A percentile compares a stretch with the other conserved stretches of the same genome.
phyloP scores from a whole-genome alignment of 1,140 invertebrate genomes.

The Calephelis nemesis region DNA sequence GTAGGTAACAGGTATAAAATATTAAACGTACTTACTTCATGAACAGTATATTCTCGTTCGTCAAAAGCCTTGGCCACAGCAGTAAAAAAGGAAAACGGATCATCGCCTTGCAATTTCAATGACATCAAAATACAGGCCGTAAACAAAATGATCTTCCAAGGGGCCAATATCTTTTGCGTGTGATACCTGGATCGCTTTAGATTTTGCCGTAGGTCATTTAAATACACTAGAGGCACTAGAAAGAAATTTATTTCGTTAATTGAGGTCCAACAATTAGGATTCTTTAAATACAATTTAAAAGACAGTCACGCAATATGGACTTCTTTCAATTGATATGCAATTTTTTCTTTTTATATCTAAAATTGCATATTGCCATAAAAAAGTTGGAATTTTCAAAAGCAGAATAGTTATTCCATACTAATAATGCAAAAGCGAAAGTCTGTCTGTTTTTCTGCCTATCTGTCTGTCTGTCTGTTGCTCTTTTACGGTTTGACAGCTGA shows the following conservation, averaged over 20 bases:
- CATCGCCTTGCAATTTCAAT: slow-evolving; percentile 84
- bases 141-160: slow-evolving; percentile 93
- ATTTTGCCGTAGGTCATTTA: slow-evolving; percentile 81
- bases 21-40: slow-evolving; percentile 78
- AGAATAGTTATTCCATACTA: no score
- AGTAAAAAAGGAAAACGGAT: slow-evolving; percentile 86
- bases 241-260: slow-evolving; percentile 17
- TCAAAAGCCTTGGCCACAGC: slow-evolving; percentile 85
- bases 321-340: no score
- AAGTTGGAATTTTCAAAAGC: no score
- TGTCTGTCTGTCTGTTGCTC: no score
- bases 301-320: no score
- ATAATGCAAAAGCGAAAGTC: no score
- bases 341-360: no score
- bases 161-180: slow-evolving; percentile 89
- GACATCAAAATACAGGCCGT: slow-evolving; percentile 86
- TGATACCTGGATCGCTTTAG: slow-evolving; percentile 92
- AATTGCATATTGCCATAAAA: no score
- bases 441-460: no score
- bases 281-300: no score
- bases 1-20: background rate
- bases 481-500: no score
- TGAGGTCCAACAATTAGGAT: no score
- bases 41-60: slow-evolving; percentile 86
- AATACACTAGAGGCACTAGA: slow-evolving; percentile 39